Base-by-base conservation (phyloP, 2,888 invertebrate genomes). In the Pediacus dermestoides region DNA sequence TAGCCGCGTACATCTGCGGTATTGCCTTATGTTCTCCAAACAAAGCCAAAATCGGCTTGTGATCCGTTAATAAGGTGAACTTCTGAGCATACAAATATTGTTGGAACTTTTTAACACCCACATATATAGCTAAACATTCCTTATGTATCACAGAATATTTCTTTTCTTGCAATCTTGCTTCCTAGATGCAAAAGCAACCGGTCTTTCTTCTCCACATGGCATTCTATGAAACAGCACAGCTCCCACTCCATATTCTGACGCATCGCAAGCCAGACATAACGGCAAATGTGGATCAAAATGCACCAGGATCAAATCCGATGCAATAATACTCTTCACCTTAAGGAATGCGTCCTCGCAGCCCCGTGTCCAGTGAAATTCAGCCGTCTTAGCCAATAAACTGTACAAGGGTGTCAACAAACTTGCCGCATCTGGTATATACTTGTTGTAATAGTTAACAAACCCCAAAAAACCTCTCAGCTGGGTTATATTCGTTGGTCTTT, bases 281-380 rank as follows among this genome's bases (percentile, higher is more conserved):
- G 40, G 45, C 8, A 25, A 26, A 2, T 28, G 10, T 8, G 46
- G 46, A 9, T 53, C 43, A 30, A 42, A 55, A 36, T 55, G 50
- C 3, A 38, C 44, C 9, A 57, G 33, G 4, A 11, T 26, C 10
- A 26, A 7, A 9, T 26, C 26, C 11, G 6, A 4, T 9, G 32
- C 36, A 8, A 40, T 23, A 2, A 14, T 2, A 6, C 16, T 12
- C n/a, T 34, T 34, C 12, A 12, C 2, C 4, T 15, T 7, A 4
- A 2, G n/a, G 8, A 25, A 34, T 2, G 25, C 13, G 9, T 25
- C n/a, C 10, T 3, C 14, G 10, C 22, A 34, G 2, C 4, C 13
- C 2, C 10, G 4, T n/a, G 81, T 81, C 55, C 22, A 25, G 2
- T 13, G 15, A 2, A 12, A 14, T 14, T 18, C 25, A 26, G 12